These are phyloP conservation scores for Mus spretus DNA, from an alignment of 2,797 vertebrate species.

Conservation along the genomic window DNA sequence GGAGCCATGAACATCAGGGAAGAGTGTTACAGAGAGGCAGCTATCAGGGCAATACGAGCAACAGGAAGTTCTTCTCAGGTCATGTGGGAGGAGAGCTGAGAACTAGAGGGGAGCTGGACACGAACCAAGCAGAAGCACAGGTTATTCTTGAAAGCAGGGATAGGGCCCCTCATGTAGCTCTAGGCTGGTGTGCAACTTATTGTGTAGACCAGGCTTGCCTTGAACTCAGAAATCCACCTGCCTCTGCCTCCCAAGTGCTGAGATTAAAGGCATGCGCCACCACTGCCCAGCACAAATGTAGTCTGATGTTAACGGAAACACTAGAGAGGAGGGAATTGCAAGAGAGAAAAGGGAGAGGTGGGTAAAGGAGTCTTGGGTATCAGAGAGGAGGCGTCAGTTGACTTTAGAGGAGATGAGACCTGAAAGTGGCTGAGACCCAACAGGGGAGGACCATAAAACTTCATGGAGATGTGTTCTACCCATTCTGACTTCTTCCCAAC, in stretches of 20 bases:
- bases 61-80: neutral
- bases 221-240: too few species aligned
- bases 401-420: neutral
- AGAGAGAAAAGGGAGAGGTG: neutral
- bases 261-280: too few species aligned
- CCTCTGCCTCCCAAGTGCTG: too few species aligned
- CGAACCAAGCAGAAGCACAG: neutral
- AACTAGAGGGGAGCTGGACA: fast-evolving
- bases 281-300: neutral
- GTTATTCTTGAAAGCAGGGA: neutral
- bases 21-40: neutral
- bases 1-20: fast-evolving
- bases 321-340: neutral
- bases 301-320: neutral
- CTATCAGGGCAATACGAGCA: neutral
- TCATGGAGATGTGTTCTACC: too few species aligned
- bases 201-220: neutral
- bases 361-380: neutral
- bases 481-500: neutral
- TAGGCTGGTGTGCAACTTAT: too few species aligned
- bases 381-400: neutral
- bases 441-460: fast-evolving
- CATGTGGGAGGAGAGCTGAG: neutral
- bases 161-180: too few species aligned
- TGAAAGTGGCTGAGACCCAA: neutral